phyloP scores from a whole-genome alignment of 2,888 invertebrate species.

The Orthonevra nobilis region DNA sequence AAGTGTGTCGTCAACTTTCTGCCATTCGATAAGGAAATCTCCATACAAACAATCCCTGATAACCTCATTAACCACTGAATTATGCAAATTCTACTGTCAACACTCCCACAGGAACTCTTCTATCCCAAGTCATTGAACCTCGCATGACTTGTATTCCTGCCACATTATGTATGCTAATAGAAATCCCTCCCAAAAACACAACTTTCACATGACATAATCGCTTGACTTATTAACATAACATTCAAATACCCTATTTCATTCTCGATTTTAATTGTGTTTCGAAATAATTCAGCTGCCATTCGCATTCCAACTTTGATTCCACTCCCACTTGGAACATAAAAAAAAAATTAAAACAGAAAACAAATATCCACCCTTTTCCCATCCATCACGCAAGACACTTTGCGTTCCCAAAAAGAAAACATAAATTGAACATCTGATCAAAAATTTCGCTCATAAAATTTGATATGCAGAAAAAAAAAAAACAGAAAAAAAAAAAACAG shows the following conservation, averaged over 20 bases:
- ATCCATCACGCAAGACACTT: not conserved
- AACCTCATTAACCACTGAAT: not conserved
- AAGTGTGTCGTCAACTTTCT: not conserved
- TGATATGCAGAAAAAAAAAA: too few species aligned
- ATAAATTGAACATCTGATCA: too few species aligned
- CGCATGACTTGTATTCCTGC: not conserved
- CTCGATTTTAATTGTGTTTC: not conserved
- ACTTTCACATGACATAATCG: conserved; percentile 7
- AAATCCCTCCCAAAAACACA: not conserved
- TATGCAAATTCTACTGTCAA: conserved; percentile 7
- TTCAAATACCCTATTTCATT: not conserved
- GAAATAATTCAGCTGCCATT: not conserved
- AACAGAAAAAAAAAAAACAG: too few species aligned
- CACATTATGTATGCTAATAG: not conserved
- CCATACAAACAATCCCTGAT: not conserved
- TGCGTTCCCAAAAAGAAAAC: too few species aligned
- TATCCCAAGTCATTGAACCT: not conserved
- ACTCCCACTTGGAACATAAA: not conserved
- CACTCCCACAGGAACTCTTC: not conserved
- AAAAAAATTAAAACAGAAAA: too few species aligned
- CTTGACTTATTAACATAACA: conserved; percentile 4
- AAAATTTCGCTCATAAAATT: too few species aligned
- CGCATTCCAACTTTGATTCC: not conserved
- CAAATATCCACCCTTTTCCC: too few species aligned
- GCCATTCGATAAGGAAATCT: not conserved